Conservation (phyloP, 2,797 vertebrate genomes). For the Hoplostethus mediterraneus region DNA sequence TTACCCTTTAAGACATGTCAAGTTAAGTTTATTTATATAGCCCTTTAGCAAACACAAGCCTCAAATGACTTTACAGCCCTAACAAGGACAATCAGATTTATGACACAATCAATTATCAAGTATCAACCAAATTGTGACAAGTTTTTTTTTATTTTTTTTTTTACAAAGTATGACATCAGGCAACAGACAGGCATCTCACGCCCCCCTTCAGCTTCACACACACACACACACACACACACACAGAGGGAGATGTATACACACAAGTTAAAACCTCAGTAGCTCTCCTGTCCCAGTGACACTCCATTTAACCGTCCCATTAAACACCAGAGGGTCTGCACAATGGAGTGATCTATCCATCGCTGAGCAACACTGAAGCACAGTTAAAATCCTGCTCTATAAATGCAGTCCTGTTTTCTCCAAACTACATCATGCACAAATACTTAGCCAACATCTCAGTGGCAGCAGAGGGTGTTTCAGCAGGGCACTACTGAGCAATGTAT, state of each 20-base stretch:
- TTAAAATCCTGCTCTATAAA: conserved; percentile 38
- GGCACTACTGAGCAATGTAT: conserved; percentile 41
- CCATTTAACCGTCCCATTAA: conserved; percentile 63
- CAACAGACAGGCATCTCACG: too few species aligned
- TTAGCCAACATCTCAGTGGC: conserved; percentile 33
- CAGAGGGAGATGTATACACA: conserved; percentile 3
- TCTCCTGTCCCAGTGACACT: conserved; percentile 22
- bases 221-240: not conserved
- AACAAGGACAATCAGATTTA: too few species aligned
- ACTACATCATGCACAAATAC: conserved; percentile 38
- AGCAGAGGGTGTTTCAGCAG: conserved; percentile 37
- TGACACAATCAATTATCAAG: too few species aligned
- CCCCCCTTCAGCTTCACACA: not conserved
- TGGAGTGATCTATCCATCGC: conserved; percentile 60
- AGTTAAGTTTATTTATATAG: too few species aligned
- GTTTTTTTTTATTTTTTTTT: too few species aligned
- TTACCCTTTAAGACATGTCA: too few species aligned
- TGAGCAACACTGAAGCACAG: conserved; percentile 39
- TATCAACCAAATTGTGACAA: too few species aligned
- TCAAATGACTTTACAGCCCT: too few species aligned
- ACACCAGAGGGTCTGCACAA: conserved; percentile 41
- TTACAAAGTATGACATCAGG: too few species aligned
- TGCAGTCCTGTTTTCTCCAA: conserved; percentile 18
- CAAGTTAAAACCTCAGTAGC: conserved; percentile 6
- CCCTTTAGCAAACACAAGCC: too few species aligned